Evolutionary conservation across 2,888 invertebrate species (phyloP), one percentile per base, ranked within the genome.

Genomic region (Dryococelus australis): DNA sequence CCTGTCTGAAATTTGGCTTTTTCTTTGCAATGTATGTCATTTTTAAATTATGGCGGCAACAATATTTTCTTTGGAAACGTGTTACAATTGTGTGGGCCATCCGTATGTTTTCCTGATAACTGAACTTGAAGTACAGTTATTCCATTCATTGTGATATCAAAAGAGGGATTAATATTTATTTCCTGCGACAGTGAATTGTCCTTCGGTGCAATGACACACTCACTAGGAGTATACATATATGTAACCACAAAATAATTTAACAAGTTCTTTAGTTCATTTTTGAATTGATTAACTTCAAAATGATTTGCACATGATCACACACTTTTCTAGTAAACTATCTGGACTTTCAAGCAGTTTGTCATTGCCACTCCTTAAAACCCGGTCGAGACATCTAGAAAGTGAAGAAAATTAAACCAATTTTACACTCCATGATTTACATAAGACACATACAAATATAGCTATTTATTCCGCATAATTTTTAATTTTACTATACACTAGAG

Each of bases 221-320:
- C 8, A 28, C 43, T 16, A 9, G 4, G 28, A 0, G 13, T 43
- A 28, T 28, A 83, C 83, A 83, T 83, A 0, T 13, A 4, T 0
- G 27, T 0, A 35, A 43, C 43, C 20, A 27, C 83, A 83, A 83
- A 83, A 83, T 83, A 27, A 27, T 83, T 83, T 24, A 83, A 83
- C 13, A 27, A 8, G 6, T 83, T 83, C 43, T 83, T 26, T 16
- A 83, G 16, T 83, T 83, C 83, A 83, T 83, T 83, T 83, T 83
- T 83, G 43, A 83, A 83, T 83, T 83, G 27, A 28, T 83, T 43
- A 0, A 28, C 43, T 28, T 28, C 28, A 27, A 83, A 83, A 28
- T 83, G 12, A 83, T 83, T 24, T 16, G 27, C 28, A 27, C 83
- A 83, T n/a, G 6, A 83, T 35, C 28, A 83, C 83, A 35, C 83